Base-by-base conservation (phyloP, 2,113 vertebrate species). In the Larimichthys polyactis region DNA sequence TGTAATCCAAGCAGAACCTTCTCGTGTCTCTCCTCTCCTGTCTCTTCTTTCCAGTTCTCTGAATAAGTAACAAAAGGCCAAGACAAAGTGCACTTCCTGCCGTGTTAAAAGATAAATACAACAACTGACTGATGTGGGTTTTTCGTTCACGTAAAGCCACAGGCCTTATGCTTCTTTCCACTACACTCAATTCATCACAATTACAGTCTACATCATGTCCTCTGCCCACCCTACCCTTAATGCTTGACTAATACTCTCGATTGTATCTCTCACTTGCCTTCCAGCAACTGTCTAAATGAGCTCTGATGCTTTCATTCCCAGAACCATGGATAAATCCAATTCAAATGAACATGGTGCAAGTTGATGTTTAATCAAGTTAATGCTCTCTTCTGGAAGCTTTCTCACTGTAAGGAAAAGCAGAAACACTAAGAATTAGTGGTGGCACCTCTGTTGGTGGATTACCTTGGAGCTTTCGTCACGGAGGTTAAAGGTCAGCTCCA, bases 401-500 rank as follows among this genome's bases (percentile, higher is more conserved):
- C 46, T 64, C 70, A 5, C 17, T 55, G 32, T 46, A 54, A 24
- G 24, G 43, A 55, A 51, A 51, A 80, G 72, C 29, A 49, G 46
- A 67, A 7, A 36, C 32, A 36, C 32, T 7, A 36, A 7, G 32
- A 40, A 5, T 11, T 0, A 1, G 63, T 11, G 32, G 46, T 9
- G 24, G 15, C 24, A n/a, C 29, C 46, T 19, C 32, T n/a, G 2
- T 24, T 2, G 8, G 27, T 15, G 4, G 11, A 29, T 66, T 76
- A 90, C 92, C 96, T 98, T 98, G 75, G 94, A 65, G 17, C 91
- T 96, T 81, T 99, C 97, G 70, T 99, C 97, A 60, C 98, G 95
- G n/a, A 99, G 95, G 91, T 99, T 97, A 86, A 99, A 99, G 60
- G 98, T 99, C 84, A 99, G 89, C 90, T 99, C 98, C 82, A 99